Base-by-base conservation (phyloP, 2,113 vertebrate species). In the Eptesicus fuscus region DNA sequence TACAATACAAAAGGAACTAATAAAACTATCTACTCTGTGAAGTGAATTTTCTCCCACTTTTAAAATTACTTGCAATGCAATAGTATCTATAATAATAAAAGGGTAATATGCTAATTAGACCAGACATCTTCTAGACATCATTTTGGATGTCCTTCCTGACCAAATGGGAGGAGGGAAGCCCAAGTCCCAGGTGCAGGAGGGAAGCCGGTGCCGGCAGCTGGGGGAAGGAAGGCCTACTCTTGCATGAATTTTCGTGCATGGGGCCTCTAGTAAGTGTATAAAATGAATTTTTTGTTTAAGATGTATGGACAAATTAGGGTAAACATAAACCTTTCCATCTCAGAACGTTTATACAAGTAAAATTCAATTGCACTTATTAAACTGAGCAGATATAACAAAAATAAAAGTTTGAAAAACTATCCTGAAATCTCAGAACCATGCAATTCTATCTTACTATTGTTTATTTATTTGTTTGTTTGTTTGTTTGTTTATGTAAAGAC, bases 311-410 rank as follows among this genome's bases (percentile, higher is more conserved):
- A 90, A 92, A 83, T 5, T 9, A 70, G n/a, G 20, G 6, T 63
- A 94, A 96, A 67, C 9, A 30, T 28, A 87, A 77, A 84, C 1
- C 10, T 95, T 83, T 93, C 11, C 6, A 79, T 69, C 40, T 67
- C 42, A 90, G 35, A 56, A 61, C 28, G 83, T 13, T 77, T 78
- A 84, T 93, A 77, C 20, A 85, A 83, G 18, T 56, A 69, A 97
- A 91, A 69, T 74, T 2, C 61, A 94, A 93, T 83, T 80, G 10
- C 9, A 78, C 82, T 90, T 90, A 80, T 74, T 77, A 95, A 84
- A 85, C 30, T 70, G 77, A 30, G 90, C 77, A 96, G 49, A 78
- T 59, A 63, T 37, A 89, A 74, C 18, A 93, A 86, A 85, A 91
- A 94, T 10, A 9, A 28, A 83, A 61, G 14, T 70, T 83, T 84